These are phyloP conservation scores for Diachasmimorpha longicaudata DNA, from an alignment of 1,140 invertebrate species.

Conservation along the genomic window DNA sequence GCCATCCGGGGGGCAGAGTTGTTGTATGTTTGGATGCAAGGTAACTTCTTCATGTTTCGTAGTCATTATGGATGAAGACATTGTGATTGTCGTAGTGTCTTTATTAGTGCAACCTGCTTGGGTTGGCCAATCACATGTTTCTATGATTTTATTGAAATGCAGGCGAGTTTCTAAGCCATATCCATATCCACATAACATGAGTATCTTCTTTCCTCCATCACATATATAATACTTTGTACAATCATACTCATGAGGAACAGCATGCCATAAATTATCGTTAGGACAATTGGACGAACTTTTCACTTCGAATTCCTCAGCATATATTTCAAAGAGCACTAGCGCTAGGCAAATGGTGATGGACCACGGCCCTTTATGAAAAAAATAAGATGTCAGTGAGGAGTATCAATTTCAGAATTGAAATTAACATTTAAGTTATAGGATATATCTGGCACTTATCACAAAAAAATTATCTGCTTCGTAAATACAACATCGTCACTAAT, in stretches of 20 bases:
- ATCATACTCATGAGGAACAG: constrained; percentile 31
- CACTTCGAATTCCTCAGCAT: neutral
- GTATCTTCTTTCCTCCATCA: constrained; percentile 35
- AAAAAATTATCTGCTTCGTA: too few species aligned
- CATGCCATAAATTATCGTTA: neutral
- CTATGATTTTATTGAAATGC: neutral
- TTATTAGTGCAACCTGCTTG: neutral
- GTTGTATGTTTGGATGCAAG: neutral
- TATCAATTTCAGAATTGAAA: neutral
- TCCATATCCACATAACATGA: neutral
- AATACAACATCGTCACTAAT: too few species aligned
- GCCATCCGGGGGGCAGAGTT: constrained; percentile 1
- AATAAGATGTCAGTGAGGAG: neutral
- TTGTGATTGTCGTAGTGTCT: neutral
- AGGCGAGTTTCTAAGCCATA: neutral
- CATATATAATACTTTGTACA: constrained; percentile 67
- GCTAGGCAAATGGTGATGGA: neutral
- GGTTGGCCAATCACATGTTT: neutral
- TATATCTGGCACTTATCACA: too few species aligned
- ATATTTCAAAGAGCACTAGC: neutral
- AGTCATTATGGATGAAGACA: too few species aligned
- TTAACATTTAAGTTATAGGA: too few species aligned
- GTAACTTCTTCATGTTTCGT: neutral
- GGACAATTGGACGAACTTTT: neutral
- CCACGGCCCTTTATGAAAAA: neutral